Evolutionary conservation across 2,888 invertebrate species (phyloP).

Genomic region (Acutogordius australiensis): DNA sequence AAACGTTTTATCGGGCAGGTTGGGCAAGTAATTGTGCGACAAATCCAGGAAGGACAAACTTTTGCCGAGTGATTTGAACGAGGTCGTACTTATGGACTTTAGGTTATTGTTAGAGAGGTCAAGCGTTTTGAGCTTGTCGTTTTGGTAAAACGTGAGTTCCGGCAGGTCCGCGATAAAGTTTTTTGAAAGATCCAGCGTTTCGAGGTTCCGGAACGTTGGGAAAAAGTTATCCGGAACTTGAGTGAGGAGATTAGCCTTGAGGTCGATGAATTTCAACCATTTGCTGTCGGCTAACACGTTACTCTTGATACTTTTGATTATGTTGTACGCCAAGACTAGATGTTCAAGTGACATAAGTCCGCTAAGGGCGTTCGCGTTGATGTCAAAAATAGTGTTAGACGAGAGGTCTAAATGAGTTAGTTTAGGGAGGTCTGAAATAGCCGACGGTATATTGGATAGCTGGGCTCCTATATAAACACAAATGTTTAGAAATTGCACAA

Average conservation of each 20-base stretch:
- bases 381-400: not conserved
- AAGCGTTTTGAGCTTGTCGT: not conserved
- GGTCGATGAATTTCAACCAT: not conserved
- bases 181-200: not conserved
- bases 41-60: constrained; percentile 4
- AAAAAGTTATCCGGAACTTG: constrained; percentile 6
- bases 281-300: constrained; percentile 6
- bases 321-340: not conserved
- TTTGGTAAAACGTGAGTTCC: not conserved
- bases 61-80: constrained; percentile 1
- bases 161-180: not conserved
- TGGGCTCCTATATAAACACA: not conserved
- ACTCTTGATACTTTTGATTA: not conserved
- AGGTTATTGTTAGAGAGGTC: constrained; percentile 1
- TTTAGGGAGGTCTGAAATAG: not conserved
- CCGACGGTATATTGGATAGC: not conserved
- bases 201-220: not conserved
- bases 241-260: not conserved
- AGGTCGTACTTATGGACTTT: not conserved
- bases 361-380: not conserved
- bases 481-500: not conserved
- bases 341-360: not conserved
- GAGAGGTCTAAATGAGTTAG: not conserved
- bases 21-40: not conserved
- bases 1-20: not conserved